A percentile compares a stretch with the other conserved stretches of the same genome.
Evolutionary conservation across 2,113 vertebrate genomes (phyloP).

Genomic region (Channa argus): DNA sequence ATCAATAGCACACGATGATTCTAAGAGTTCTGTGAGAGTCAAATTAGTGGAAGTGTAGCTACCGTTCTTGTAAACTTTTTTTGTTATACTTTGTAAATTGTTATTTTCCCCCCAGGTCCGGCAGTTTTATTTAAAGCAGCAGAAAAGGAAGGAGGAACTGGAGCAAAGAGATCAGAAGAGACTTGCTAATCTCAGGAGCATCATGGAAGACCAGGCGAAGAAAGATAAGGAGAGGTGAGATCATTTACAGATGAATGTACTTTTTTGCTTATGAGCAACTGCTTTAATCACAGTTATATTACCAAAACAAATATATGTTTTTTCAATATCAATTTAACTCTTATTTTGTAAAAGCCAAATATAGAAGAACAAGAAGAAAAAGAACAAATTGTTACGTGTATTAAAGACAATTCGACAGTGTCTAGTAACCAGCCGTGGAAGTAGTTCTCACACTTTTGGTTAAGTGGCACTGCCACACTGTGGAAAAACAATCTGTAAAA

Average conservation of each 20-base stretch:
- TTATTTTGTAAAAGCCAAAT: too few relatives aligned
- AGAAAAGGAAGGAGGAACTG: constrained; percentile 84
- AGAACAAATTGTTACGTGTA: too few relatives aligned
- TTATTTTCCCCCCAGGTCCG: constrained; percentile 82
- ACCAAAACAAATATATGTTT: too few relatives aligned
- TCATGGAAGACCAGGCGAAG: constrained; percentile 88
- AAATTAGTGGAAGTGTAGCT: constrained; percentile 20
- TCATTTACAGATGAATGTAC: not conserved
- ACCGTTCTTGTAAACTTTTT: constrained; percentile 51
- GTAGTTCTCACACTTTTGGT: too few relatives aligned
- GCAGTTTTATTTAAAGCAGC: constrained; percentile 87
- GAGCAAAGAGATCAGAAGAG: constrained; percentile 83
- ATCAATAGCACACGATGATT: constrained; percentile 76
- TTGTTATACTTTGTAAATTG: constrained; percentile 40
- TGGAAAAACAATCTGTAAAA: too few relatives aligned
- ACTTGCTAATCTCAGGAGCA: constrained; percentile 86
- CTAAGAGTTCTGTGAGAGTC: constrained; percentile 34
- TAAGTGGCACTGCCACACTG: too few relatives aligned
- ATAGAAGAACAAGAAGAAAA: too few relatives aligned
- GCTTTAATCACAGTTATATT: not conserved
- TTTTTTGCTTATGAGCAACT: not conserved
- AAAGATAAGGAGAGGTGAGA: constrained; percentile 90
- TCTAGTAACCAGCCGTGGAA: too few relatives aligned
- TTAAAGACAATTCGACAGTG: too few relatives aligned
- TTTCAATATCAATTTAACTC: too few relatives aligned